A percentile compares a stretch with the other conserved stretches of the same genome.
Conservation (phyloP, 64 coral and sea anemone species). For the Porites australiensis region DNA sequence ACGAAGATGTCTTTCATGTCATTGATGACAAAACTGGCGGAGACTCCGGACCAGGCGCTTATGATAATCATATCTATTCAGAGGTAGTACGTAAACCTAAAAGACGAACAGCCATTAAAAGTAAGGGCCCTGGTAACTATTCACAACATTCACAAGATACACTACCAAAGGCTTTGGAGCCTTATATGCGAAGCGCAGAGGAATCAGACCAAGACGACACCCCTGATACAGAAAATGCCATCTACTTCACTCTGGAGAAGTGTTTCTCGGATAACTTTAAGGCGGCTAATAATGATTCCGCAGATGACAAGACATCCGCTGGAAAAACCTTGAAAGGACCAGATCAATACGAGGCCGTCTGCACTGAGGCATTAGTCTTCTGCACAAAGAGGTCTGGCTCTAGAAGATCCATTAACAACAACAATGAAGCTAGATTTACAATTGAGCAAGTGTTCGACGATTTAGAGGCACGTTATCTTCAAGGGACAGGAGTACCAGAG, state of each 20-base stretch:
- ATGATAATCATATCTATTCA: slow-evolving; percentile 12
- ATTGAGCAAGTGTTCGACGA: neutral
- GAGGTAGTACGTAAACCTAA: neutral
- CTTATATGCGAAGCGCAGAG: neutral
- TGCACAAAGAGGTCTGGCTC: neutral
- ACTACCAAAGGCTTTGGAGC: neutral
- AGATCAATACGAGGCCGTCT: neutral
- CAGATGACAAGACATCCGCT: neutral
- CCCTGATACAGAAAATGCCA: neutral
- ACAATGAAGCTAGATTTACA: neutral
- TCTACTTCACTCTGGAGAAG: neutral
- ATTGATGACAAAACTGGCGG: too few relatives aligned
- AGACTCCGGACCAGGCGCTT: too few relatives aligned
- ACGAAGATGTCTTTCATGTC: too few relatives aligned
- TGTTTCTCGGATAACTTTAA: slow-evolving; percentile 8
- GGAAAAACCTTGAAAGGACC: neutral
- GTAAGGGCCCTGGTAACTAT: neutral
- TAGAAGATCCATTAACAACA: neutral
- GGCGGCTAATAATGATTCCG: neutral
- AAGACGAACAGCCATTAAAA: neutral
- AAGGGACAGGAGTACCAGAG: neutral
- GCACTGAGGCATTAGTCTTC: neutral
- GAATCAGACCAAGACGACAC: neutral
- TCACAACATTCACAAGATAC: neutral
- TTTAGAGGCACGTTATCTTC: neutral